Evolutionary conservation across 2,797 vertebrate species (phyloP).

Genomic region (Enteromius argenteus): DNA sequence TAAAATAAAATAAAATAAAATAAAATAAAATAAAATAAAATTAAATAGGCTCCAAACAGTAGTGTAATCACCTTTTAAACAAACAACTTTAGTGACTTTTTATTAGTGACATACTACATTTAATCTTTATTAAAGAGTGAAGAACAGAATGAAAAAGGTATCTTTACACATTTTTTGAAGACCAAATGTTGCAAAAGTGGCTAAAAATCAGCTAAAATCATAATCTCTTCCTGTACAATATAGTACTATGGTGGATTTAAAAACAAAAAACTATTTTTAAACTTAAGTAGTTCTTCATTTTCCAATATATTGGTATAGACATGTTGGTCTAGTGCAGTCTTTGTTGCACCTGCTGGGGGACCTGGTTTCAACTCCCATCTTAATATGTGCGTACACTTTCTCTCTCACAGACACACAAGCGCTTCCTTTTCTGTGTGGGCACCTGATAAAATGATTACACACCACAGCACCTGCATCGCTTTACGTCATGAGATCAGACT

Average conservation of each 20-base stretch:
- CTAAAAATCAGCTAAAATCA: background rate
- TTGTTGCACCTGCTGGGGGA: background rate
- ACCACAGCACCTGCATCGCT: slow-evolving; percentile 8
- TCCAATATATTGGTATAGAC: background rate
- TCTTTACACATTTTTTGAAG: background rate
- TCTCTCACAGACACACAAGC: background rate
- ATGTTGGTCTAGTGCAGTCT: background rate
- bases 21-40: too few relatives aligned
- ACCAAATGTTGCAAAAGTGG: background rate
- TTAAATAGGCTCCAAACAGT: too few relatives aligned
- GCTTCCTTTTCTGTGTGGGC: background rate
- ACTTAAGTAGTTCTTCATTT: slow-evolving; percentile 10
- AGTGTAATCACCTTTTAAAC: too few relatives aligned
- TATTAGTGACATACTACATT: background rate
- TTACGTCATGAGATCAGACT: slow-evolving; percentile 1
- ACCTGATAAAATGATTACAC: slow-evolving; percentile 10
- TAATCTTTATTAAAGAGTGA: background rate
- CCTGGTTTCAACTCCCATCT: slow-evolving; percentile 23
- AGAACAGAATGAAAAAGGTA: background rate
- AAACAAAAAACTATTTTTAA: background rate
- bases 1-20: too few relatives aligned
- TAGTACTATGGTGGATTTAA: background rate
- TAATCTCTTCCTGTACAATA: background rate
- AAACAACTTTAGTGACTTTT: too few relatives aligned
- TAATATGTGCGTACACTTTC: slow-evolving; percentile 5